phyloP scores from a whole-genome alignment of 1,140 invertebrate species.

The Ephestia elutella region DNA sequence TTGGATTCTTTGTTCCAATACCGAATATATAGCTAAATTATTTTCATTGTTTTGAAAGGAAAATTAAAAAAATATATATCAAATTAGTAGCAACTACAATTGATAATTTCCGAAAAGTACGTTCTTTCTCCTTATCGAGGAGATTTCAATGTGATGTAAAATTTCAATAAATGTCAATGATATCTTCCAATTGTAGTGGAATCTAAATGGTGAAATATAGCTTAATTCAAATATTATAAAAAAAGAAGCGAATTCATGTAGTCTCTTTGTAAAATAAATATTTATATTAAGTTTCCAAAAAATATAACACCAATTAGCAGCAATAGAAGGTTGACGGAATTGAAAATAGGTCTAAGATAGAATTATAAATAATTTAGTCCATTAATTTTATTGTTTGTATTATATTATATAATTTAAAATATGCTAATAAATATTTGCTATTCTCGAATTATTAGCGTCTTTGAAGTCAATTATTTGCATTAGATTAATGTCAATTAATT shows the following conservation, averaged over 20 bases:
- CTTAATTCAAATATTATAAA: slow-evolving; percentile 16
- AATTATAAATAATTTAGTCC: neutral
- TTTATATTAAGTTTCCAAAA: slow-evolving; percentile 1
- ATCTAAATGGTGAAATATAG: slow-evolving; percentile 15
- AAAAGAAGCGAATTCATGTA: neutral
- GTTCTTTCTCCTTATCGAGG: too few relatives aligned
- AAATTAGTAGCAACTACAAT: too few relatives aligned
- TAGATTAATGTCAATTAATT: slow-evolving; percentile 7
- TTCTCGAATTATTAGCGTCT: slow-evolving; percentile 2
- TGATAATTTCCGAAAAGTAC: too few relatives aligned
- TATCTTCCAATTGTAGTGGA: slow-evolving; percentile 31
- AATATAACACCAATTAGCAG: neutral
- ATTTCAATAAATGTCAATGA: slow-evolving; percentile 1
- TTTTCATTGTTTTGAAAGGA: too few relatives aligned
- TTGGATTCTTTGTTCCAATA: too few relatives aligned
- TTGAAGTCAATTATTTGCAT: slow-evolving; percentile 27
- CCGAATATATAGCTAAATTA: too few relatives aligned
- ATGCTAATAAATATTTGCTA: too few relatives aligned
- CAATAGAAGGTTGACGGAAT: slow-evolving; percentile 1
- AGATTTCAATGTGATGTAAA: neutral
- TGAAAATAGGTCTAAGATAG: neutral
- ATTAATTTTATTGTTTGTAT: neutral
- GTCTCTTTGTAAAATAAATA: slow-evolving; percentile 13
- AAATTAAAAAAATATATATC: too few relatives aligned
- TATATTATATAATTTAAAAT: too few relatives aligned